Base-by-base conservation (phyloP, 2,113 vertebrate genomes). In the Oxygymnocypris stewartii region DNA sequence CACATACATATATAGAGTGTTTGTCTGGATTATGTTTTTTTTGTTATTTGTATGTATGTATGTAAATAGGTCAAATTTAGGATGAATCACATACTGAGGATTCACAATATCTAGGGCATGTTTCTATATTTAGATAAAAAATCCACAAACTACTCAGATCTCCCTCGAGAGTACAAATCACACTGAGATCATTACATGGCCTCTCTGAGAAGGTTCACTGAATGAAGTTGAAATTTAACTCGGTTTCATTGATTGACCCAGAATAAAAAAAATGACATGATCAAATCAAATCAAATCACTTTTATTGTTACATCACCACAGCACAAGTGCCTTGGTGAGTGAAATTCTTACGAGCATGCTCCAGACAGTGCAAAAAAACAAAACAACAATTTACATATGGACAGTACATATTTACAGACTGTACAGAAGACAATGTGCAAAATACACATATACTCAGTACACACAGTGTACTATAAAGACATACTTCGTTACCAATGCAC, bases 21-120 rank as follows among this genome's bases (percentile, higher is more conserved):
- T 35, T 71, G 31, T 7, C 5, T 71, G 67, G 3, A 37, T 37
- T 44, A 74, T n/a, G 71, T 8, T 2, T 74, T 13, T 74, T 25
- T n/a, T 13, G 12, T 44, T 31, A 31, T 31, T 31, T 31, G 6
- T n/a, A 42, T 44, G 37, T n/a, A 37, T 25, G 37, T 28, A 7
- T 63, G 57, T 80, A 63, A 81, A 81, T 44, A 81, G 79, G 20
- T 40, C 79, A 81, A 4, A 80, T 35, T 63, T 6, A 9, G 7
- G 23, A 42, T 61, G 37, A 80, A 80, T 80, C 79, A 63, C 79
- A 28, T 7, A 28, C 35, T 25, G 10, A 25, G 6, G 57, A 80
- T 63, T 1, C 12, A 80, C 23, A 28, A 80, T 80, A 80, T 80
- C 37, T 81, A 44, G 79, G 37, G 57, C 57, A 63, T 14, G 57